Evolutionary conservation across 2,888 invertebrate genomes (phyloP).

Genomic region (Leptinotarsa juncta): DNA sequence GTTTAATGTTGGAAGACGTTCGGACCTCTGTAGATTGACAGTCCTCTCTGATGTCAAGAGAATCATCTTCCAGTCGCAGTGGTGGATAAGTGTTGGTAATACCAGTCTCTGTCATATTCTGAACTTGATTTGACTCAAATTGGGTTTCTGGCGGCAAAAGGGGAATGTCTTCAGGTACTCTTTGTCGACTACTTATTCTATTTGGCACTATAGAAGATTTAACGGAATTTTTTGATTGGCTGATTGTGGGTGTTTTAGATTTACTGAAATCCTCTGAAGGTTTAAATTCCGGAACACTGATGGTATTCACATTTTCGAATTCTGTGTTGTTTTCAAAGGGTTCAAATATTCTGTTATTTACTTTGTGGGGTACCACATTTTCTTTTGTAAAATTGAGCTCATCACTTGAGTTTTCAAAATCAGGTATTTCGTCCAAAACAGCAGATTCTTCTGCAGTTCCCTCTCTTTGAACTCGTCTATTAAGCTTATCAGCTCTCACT

Average conservation of each 20-base stretch:
- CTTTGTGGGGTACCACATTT: neutral
- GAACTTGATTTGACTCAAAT: conserved; percentile 29
- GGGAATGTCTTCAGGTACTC: conserved; percentile 37
- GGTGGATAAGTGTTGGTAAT: conserved; percentile 44
- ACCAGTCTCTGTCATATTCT: conserved; percentile 46
- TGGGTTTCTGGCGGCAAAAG: conserved; percentile 26
- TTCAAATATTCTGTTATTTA: conserved; percentile 7
- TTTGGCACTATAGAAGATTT: conserved; percentile 30
- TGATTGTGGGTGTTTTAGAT: neutral
- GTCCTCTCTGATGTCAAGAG: conserved; percentile 9
- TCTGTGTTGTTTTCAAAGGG: neutral
- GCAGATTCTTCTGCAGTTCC: neutral
- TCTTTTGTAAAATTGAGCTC: neutral
- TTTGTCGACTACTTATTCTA: conserved; percentile 38
- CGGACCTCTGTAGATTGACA: neutral
- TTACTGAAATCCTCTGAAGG: conserved; percentile 23
- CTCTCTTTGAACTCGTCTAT: neutral
- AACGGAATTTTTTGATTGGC: neutral
- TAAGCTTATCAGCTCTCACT: neutral
- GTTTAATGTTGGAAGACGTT: conserved; percentile 7
- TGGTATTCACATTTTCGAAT: neutral
- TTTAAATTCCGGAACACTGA: conserved; percentile 25
- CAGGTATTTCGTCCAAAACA: neutral
- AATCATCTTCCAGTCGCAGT: conserved; percentile 14
- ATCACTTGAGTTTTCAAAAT: neutral